Conservation (phyloP, 2,888 invertebrate species). For the Ashinkailepas kermadecensis region DNA sequence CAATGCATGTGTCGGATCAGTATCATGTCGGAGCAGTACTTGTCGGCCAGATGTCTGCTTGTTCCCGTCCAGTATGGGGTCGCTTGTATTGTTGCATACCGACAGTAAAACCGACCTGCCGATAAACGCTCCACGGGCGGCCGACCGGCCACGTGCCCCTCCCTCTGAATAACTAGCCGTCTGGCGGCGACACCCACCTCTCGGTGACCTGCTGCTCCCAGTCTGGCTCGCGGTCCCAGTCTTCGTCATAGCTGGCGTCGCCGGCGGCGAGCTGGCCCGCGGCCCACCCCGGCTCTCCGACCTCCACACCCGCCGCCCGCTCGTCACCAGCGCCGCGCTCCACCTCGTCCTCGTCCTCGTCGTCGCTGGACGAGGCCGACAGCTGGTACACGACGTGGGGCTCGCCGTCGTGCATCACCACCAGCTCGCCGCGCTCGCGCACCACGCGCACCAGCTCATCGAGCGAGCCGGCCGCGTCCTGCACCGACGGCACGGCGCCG, state of each 20-base stretch:
- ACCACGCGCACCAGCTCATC: not conserved
- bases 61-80: too few species aligned
- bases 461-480: not conserved
- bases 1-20: too few species aligned
- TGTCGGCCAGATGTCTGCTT: too few species aligned
- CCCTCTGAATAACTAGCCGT: too few species aligned
- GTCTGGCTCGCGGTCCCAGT: conserved; percentile 2
- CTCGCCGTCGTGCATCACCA: conserved; percentile 7
- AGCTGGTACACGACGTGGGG: conserved; percentile 3
- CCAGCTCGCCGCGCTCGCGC: not conserved
- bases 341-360: not conserved
- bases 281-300: not conserved
- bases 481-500: not conserved
- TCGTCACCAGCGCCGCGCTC: not conserved
- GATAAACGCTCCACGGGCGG: too few species aligned
- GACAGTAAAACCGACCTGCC: too few species aligned
- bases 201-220: conserved; percentile 4
- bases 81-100: too few species aligned
- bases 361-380: not conserved
- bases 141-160: too few species aligned
- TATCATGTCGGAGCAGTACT: too few species aligned
- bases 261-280: not conserved
- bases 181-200: not conserved
- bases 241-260: not conserved
- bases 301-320: not conserved